Percentiles rank a stretch among this genome's conserved stretches.
Evolutionary conservation across 92 coral and sea anemone species (phyloP).

Genomic region (Phenganax stokvisi): DNA sequence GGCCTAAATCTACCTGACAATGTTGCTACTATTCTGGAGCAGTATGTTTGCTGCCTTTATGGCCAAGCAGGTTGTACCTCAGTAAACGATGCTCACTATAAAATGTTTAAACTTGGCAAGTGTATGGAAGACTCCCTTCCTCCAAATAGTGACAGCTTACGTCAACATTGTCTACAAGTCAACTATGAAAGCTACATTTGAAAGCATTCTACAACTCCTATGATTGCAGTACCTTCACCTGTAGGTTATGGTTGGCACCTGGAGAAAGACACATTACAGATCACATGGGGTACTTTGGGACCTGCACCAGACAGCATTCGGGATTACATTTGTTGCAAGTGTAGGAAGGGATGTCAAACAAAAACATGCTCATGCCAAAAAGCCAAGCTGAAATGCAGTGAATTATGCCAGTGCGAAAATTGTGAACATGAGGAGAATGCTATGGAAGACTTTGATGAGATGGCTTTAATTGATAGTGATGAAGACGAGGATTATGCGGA

Average conservation of each 20-base stretch:
- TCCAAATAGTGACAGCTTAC: neutral
- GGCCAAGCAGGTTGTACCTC: neutral
- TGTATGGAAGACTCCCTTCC: conserved; percentile 6
- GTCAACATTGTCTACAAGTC: neutral
- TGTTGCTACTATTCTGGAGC: neutral
- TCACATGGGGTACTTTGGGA: conserved; percentile 2
- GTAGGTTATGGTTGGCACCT: conserved; percentile 20
- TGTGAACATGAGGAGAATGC: neutral
- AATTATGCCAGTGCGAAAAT: neutral
- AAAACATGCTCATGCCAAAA: conserved; percentile 3
- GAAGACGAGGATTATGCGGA: neutral
- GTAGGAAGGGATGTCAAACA: conserved; percentile 22
- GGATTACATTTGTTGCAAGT: conserved; percentile 10
- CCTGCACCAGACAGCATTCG: conserved; percentile 16
- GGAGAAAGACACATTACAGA: neutral
- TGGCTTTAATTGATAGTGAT: neutral
- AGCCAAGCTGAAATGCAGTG: conserved; percentile 4
- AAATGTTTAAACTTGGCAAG: conserved; percentile 17
- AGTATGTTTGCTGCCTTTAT: conserved; percentile 18
- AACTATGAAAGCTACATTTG: conserved; percentile 2
- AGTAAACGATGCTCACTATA: neutral
- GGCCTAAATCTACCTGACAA: neutral
- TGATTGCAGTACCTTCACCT: neutral
- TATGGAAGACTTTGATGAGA: neutral
- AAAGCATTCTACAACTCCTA: conserved; percentile 2